Conservation (phyloP, 2,888 invertebrate species). For the Dermolepida albohirtum region DNA sequence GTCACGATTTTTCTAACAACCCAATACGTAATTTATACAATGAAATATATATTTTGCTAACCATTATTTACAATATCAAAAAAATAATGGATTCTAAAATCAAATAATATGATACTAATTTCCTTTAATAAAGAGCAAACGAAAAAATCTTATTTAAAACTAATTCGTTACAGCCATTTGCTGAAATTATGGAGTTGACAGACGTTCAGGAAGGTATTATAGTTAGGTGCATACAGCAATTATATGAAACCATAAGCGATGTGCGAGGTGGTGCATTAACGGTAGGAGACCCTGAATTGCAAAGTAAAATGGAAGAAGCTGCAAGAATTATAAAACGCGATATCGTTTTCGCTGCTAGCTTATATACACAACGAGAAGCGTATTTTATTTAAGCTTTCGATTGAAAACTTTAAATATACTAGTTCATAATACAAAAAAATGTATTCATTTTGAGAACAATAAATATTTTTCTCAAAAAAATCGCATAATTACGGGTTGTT, state of each 20-base stretch:
- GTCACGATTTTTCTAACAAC: no score
- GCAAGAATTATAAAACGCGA: slow-evolving; percentile 94
- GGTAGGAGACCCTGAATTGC: slow-evolving; percentile 92
- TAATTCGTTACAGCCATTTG: slow-evolving; percentile 76
- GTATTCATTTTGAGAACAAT: no score
- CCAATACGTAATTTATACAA: no score
- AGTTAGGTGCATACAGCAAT: slow-evolving; percentile 95
- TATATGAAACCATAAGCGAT: slow-evolving; percentile 90
- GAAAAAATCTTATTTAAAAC: no score
- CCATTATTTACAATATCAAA: no score
- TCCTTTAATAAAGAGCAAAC: no score
- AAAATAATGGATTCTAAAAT: no score
- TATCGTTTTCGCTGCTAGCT: slow-evolving; percentile 97
- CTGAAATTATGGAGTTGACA: slow-evolving; percentile 91
- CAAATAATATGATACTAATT: no score
- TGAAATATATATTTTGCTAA: no score
- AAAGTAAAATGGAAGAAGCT: slow-evolving; percentile 95
- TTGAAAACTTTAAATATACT: neutral
- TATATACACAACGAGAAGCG: slow-evolving; percentile 76
- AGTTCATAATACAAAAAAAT: no score
- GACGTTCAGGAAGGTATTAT: slow-evolving; percentile 98
- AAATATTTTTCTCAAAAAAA: no score
- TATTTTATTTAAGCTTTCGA: slow-evolving; percentile 30
- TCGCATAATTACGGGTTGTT: no score
- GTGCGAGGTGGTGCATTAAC: slow-evolving; percentile 93